Percentiles rank a stretch among this genome's conserved stretches.
Conservation (phyloP, 2,888 invertebrate genomes). For the Cenopis cana region DNA sequence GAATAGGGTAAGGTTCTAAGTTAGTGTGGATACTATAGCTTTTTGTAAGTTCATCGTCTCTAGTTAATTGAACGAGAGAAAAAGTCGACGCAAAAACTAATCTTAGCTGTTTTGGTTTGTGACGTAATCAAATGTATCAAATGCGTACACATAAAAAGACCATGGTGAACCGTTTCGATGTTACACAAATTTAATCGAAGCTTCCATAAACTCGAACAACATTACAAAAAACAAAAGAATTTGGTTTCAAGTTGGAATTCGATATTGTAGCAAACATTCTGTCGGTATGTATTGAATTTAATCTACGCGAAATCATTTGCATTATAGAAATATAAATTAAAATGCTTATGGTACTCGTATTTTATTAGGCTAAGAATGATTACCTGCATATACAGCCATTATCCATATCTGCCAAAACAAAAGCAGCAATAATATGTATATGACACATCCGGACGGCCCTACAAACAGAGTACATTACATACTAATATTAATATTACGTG, state of each 20-base stretch:
- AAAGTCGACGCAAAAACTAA: conserved; percentile 30
- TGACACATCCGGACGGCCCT: too few relatives aligned
- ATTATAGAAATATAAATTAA: too few relatives aligned
- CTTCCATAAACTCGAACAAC: conserved; percentile 24
- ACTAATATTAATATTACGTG: too few relatives aligned
- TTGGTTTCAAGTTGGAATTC: background rate
- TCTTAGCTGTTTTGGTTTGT: conserved; percentile 21
- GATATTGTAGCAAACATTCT: background rate
- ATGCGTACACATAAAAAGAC: conserved; percentile 4
- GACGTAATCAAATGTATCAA: conserved; percentile 33
- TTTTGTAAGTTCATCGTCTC: conserved; percentile 28
- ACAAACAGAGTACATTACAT: too few relatives aligned
- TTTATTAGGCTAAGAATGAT: too few relatives aligned
- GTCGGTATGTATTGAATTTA: background rate
- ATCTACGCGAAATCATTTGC: too few relatives aligned
- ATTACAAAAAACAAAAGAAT: conserved; percentile 11
- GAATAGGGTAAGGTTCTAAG: conserved; percentile 27
- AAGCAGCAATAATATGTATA: too few relatives aligned
- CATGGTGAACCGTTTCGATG: conserved; percentile 7
- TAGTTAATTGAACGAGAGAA: conserved; percentile 37
- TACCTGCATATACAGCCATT: too few relatives aligned
- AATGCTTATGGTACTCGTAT: too few relatives aligned
- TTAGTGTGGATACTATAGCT: conserved; percentile 9
- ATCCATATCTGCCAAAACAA: too few relatives aligned
- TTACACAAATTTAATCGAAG: conserved; percentile 24